Evolutionary conservation across 2,113 vertebrate species (phyloP), one percentile per base, ranked within the genome.

Genomic region (Xenus cinereus): DNA sequence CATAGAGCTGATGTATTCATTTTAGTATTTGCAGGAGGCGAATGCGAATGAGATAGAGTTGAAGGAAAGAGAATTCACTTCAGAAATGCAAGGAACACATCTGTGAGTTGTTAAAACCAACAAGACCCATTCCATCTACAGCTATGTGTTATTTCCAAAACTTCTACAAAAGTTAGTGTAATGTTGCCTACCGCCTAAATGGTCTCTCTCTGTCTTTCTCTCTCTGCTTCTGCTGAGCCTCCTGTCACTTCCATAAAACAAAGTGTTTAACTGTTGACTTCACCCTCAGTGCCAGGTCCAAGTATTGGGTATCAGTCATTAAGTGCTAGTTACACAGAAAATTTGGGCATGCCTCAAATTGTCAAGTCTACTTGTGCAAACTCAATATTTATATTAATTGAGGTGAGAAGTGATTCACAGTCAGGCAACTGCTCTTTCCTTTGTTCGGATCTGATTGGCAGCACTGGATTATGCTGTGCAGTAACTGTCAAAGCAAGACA

Each of bases 381-480:
- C 74, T 90, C 72, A 86, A 56, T 97, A 90, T 94, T 95, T 76
- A 50, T 87, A 92, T 92, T 91, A 97, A 93, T 93, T 84, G 93
- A 96, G 73, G 79, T 94, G 87, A 93, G 95, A 93, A 96, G 94
- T 97, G 95, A 96, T 97, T 97, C 92, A 94, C 51, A 68, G 83
- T 90, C 89, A 96, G 77, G 77, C 76, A 94, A 92, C 89, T 79
- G 39, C 74, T 93, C 35, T 84, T 96, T 89, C 68, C 90, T 95
- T 93, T 95, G 91, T 97, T 96, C 7, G 5, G 27, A 96, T 95
- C 92, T 95, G 94, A 96, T 95, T 90, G 91, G 92, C 95, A 95
- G 63, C 30, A 26, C 51, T 71, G 54, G 91, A 96, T 96, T 95
- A 96, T 90, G 93, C 76, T 78, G 46, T 78, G 81, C 87, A 87